Evolutionary conservation across 1,140 invertebrate genomes (phyloP).

Genomic region (Rhagoletis zephyria): DNA sequence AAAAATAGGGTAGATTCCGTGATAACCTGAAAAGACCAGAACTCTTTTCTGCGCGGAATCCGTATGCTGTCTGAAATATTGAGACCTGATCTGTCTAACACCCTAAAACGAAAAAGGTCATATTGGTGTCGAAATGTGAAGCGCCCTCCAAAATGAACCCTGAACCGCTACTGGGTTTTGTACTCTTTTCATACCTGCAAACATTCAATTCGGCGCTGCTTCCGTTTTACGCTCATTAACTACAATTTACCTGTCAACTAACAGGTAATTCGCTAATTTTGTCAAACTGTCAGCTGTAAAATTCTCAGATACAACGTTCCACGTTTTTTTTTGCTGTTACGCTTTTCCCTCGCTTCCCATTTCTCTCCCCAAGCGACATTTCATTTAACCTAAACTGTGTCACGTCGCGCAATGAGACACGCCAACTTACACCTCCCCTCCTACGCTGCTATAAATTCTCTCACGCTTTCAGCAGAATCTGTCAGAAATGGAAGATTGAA

Average conservation of each 20-base stretch:
- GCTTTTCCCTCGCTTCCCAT: no score
- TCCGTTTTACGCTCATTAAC: constrained; percentile 10
- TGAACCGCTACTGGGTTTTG: neutral
- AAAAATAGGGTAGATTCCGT: no score
- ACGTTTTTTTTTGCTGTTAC: neutral
- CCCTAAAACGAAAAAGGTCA: no score
- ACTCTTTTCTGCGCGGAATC: no score
- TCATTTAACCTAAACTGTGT: constrained; percentile 9
- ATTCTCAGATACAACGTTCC: neutral
- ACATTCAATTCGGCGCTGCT: neutral
- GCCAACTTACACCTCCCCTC: neutral
- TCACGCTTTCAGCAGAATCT: neutral
- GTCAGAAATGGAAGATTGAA: neutral
- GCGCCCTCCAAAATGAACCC: neutral
- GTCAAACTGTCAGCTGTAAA: constrained; percentile 22
- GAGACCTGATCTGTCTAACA: no score
- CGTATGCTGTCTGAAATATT: no score
- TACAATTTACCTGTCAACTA: constrained; percentile 37
- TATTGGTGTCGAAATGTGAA: no score
- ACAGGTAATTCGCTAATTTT: constrained; percentile 35
- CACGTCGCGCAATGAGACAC: neutral
- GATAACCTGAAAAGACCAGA: no score
- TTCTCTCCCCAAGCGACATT: no score
- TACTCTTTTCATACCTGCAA: neutral
- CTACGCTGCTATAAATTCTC: neutral